Evolutionary conservation across 2,113 vertebrate genomes (phyloP), one percentile per base, ranked within the genome.

Genomic region (Oryzias celebensis): DNA sequence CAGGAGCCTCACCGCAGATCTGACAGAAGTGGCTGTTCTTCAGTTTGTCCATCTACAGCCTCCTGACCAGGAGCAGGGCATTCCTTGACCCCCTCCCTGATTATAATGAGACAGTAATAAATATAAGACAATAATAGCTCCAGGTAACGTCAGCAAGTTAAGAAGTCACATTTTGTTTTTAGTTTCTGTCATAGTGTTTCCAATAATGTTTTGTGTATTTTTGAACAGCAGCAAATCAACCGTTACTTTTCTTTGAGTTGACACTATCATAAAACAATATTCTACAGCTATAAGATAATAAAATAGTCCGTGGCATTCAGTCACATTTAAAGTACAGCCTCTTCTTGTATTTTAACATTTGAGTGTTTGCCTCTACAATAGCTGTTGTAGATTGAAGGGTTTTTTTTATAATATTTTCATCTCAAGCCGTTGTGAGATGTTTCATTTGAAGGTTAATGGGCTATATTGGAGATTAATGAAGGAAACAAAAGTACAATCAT

Each of bases 1-100:
- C 36, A 8, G 10, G 6, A 24, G 57, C n/a, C 76, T 84, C 63
- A 84, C 84, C 62, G 0, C 15, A 47, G 43, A 36, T 12, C n/a
- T 4, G 1, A 2, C 46, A 76, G 64, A 58, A 78, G 66, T 7
- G 12, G 22, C 17, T 55, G 23, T 24, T 3, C 55, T 63, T 73
- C 63, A 23, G 42, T 42, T 45, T 50, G 54, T 15, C 48, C 16
- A 47, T 60, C 26, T 24, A 52, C 57, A 59, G 14, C 7, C 26
- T 48, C 31, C 5, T 1, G 2, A 31, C 31, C 52, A 31, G 15
- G 28, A 42, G 1, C 26, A 53, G 43, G 3, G 17, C 17, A 1
- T 46, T 26, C 57, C 31, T 3, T 58, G 26, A 15, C 7, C 31
- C 3, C 8, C 1, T 31, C 2, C 3, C 43, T 44, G 31, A 20